Evolutionary conservation across 2,113 vertebrate genomes (phyloP).

Genomic region (Phrynosoma blainvillii): DNA sequence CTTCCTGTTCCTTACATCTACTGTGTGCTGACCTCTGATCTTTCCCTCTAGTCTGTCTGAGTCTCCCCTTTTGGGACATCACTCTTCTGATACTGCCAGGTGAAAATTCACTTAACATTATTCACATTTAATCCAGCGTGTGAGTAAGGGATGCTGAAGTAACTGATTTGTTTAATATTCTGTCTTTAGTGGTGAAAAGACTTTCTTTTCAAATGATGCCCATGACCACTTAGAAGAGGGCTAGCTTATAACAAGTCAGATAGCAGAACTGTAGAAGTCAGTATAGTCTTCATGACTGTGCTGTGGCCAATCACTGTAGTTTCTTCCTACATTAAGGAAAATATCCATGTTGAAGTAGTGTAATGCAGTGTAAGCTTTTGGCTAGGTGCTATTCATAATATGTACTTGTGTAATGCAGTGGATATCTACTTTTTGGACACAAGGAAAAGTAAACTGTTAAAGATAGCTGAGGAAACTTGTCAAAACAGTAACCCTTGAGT

Average conservation of each 20-base stretch:
- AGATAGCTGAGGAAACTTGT: conserved; percentile 5
- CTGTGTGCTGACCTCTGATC: conserved; percentile 81
- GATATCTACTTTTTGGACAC: background rate
- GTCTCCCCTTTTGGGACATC: conserved; percentile 88
- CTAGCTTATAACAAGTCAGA: background rate
- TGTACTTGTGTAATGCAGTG: conserved; percentile 8
- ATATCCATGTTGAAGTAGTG: background rate
- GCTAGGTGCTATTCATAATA: background rate
- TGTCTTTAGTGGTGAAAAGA: conserved; percentile 38
- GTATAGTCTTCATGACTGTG: background rate
- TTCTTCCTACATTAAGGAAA: background rate
- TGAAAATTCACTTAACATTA: conserved; percentile 73
- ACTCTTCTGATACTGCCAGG: conserved; percentile 83
- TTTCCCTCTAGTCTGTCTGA: conserved; percentile 88
- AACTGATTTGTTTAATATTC: conserved; percentile 25
- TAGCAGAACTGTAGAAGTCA: background rate
- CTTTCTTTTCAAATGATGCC: conserved; percentile 29
- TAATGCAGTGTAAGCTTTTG: conserved; percentile 8
- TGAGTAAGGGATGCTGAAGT: conserved; percentile 62
- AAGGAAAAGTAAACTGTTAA: conserved; percentile 15
- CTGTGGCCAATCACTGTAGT: background rate
- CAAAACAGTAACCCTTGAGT: conserved; percentile 29
- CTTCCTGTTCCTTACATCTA: conserved; percentile 70
- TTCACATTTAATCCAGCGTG: conserved; percentile 72
- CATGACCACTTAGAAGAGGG: background rate